These are phyloP conservation scores for Pediacus dermestoides DNA, from an alignment of 2,888 invertebrate species.

Conservation along the genomic window DNA sequence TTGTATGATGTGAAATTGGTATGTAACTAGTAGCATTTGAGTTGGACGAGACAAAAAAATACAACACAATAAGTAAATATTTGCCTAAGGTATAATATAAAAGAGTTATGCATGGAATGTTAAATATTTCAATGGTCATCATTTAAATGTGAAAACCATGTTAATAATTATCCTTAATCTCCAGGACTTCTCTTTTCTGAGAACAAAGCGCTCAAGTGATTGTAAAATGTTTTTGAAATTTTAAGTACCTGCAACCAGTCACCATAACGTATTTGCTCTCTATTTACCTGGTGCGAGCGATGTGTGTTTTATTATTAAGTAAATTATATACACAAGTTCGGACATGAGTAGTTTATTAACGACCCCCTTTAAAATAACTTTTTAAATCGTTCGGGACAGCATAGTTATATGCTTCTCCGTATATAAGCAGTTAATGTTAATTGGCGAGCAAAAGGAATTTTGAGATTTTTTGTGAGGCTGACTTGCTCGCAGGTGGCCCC, in stretches of 20 bases:
- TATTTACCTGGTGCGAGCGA: neutral
- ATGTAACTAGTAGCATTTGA: too few species aligned
- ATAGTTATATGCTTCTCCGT: conserved; percentile 9
- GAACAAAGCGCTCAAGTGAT: neutral
- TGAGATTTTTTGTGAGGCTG: conserved; percentile 19
- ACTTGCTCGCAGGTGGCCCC: conserved; percentile 25
- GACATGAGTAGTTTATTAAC: conserved; percentile 2
- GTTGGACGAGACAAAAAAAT: too few species aligned
- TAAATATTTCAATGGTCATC: conserved; percentile 1
- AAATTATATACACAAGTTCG: conserved; percentile 2
- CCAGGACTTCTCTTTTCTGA: neutral
- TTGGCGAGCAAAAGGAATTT: conserved; percentile 27
- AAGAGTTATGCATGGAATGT: neutral
- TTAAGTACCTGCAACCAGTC: too few species aligned
- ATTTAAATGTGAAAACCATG: conserved; percentile 1
- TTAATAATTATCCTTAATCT: conserved; percentile 2
- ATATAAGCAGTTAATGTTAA: conserved; percentile 18
- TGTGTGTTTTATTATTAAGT: neutral
- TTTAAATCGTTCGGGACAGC: conserved; percentile 1
- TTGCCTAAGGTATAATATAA: too few species aligned
- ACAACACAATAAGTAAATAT: too few species aligned
- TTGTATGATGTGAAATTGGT: too few species aligned
- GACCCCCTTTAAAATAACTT: conserved; percentile 1
- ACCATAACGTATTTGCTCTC: too few species aligned
- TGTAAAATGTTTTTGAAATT: conserved; percentile 2